Evolutionary conservation across 2,113 vertebrate genomes (phyloP).

Genomic region (Lampris incognitus): DNA sequence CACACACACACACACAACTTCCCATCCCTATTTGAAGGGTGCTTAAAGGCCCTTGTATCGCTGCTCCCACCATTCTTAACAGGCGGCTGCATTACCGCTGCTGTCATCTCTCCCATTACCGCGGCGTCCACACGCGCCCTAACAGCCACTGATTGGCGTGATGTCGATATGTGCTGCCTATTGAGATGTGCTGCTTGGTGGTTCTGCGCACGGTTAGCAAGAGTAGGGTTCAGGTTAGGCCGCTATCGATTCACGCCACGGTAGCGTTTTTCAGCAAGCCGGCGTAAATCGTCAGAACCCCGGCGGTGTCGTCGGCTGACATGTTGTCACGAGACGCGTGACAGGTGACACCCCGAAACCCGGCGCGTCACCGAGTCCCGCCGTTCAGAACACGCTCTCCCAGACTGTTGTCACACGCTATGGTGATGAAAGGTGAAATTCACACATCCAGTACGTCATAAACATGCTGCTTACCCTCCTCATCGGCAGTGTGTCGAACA

Average conservation of each 20-base stretch:
- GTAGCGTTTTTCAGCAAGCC: too few relatives aligned
- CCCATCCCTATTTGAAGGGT: conserved; percentile 8
- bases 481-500: background rate
- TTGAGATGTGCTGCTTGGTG: too few relatives aligned
- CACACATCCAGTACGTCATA: background rate
- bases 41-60: conserved; percentile 16
- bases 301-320: conserved; percentile 58
- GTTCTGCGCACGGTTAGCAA: too few relatives aligned
- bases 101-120: conserved; percentile 40
- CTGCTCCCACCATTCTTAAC: conserved; percentile 21
- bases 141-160: conserved; percentile 53
- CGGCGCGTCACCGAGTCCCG: conserved; percentile 32
- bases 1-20: background rate
- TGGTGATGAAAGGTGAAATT: background rate
- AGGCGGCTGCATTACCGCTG: conserved; percentile 23
- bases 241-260: too few relatives aligned
- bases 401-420: background rate
- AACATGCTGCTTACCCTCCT: background rate
- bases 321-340: conserved; percentile 55
- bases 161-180: too few relatives aligned
- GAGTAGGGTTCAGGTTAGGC: too few relatives aligned
- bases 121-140: conserved; percentile 34
- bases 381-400: conserved; percentile 23
- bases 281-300: too few relatives aligned
- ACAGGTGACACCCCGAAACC: conserved; percentile 61